These are phyloP conservation scores for Turdus rufiventris DNA, from an alignment of 2,113 vertebrate genomes.

Conservation along the genomic window DNA sequence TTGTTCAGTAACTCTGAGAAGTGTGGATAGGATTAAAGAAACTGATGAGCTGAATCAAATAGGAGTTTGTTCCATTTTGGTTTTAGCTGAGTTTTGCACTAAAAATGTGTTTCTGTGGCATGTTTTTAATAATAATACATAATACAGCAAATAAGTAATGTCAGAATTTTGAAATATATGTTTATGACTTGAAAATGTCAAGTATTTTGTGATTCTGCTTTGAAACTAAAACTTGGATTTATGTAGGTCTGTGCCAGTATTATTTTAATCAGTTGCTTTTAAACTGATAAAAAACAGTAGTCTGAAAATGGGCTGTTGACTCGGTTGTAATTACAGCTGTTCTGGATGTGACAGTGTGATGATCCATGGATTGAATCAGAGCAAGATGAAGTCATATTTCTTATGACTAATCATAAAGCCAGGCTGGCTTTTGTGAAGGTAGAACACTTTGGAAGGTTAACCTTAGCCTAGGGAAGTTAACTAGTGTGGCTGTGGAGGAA, in stretches of 20 bases:
- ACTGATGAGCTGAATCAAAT: not conserved
- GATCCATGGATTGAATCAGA: not conserved
- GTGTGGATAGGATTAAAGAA: not conserved
- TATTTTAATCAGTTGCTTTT: not conserved
- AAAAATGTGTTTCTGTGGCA: not conserved
- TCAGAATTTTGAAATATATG: not conserved
- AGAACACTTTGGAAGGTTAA: not conserved
- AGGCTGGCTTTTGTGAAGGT: not conserved
- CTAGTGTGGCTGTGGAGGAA: not conserved
- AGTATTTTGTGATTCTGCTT: not conserved
- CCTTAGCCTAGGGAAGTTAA: not conserved
- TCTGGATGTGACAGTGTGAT: not conserved
- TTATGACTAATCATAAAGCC: conserved; percentile 5
- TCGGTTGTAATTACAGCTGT: not conserved
- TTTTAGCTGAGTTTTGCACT: not conserved
- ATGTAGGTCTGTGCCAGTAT: not conserved
- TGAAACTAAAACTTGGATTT: not conserved
- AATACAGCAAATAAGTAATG: not conserved
- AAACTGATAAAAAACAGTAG: not conserved
- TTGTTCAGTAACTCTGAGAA: not conserved
- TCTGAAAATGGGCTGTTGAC: conserved; percentile 2
- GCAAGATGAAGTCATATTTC: conserved; percentile 6
- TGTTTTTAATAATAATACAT: not conserved
- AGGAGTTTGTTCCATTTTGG: not conserved
- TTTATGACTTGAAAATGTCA: not conserved